These are phyloP conservation scores for Oreochromis spilurus DNA, from an alignment of 2,113 vertebrate species.

Conservation along the genomic window DNA sequence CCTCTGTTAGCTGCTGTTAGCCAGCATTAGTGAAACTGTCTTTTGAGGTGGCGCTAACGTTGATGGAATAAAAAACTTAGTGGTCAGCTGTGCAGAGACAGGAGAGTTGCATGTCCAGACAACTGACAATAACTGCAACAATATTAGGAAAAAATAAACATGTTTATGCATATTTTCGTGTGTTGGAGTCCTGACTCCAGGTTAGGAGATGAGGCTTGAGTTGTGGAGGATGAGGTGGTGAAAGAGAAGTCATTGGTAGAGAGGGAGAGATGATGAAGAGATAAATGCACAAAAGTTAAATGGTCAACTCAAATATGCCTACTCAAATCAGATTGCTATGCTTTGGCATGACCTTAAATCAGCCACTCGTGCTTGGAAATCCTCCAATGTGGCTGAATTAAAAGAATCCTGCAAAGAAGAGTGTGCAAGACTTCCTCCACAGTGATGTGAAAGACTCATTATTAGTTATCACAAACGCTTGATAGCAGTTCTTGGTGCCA, in stretches of 20 bases:
- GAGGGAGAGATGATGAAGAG: background rate
- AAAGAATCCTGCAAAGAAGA: background rate
- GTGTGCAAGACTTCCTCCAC: background rate
- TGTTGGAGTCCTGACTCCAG: background rate
- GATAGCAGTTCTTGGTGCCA: background rate
- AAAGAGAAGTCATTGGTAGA: background rate
- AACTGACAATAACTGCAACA: background rate
- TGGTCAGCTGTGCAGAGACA: background rate
- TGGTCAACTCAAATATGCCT: background rate
- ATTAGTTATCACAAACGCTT: background rate
- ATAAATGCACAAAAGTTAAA: background rate
- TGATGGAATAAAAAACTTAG: background rate
- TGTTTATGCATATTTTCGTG: background rate
- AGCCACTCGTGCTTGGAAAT: background rate
- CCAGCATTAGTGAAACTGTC: background rate
- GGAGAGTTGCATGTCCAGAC: background rate
- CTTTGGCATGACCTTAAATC: background rate
- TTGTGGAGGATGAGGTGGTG: background rate
- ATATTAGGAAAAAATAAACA: background rate
- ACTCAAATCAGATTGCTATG: background rate
- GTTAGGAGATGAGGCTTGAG: background rate
- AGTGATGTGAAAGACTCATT: background rate
- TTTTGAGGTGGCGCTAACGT: accelerated
- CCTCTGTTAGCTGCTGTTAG: background rate
- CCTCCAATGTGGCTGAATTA: background rate